These are phyloP conservation scores for Melipona bicolor DNA, from an alignment of 2,888 invertebrate species.

Conservation along the genomic window DNA sequence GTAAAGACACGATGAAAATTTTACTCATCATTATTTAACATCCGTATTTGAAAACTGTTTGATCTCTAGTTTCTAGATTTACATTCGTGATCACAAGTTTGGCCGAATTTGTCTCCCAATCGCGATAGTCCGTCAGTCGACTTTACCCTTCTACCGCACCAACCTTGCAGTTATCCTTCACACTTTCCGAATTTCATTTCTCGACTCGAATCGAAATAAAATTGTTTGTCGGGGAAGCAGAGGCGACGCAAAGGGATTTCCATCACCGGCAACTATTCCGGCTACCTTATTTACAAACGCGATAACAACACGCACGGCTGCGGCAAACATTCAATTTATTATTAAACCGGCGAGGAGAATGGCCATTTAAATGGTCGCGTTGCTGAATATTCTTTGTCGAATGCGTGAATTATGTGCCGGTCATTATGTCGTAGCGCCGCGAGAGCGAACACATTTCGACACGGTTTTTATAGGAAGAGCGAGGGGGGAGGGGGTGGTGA, in stretches of 20 bases:
- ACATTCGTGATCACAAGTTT: no score
- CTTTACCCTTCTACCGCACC: no score
- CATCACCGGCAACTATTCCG: no score
- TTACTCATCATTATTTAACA: no score
- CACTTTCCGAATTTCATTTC: background rate
- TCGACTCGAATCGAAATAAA: background rate
- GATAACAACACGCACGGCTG: background rate
- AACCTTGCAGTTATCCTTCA: background rate
- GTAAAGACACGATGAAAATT: no score
- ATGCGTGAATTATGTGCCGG: conserved; percentile 54
- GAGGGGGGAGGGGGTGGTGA: background rate
- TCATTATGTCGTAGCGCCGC: conserved; percentile 37
- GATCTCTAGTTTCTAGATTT: no score
- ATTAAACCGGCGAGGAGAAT: background rate
- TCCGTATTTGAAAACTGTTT: no score
- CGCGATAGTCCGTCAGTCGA: no score
- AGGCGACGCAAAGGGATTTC: background rate
- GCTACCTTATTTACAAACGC: conserved; percentile 7
- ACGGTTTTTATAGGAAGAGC: conserved; percentile 50
- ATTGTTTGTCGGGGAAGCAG: background rate
- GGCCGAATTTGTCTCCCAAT: no score
- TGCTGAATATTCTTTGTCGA: conserved; percentile 34
- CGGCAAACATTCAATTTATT: conserved; percentile 30
- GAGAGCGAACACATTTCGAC: conserved; percentile 52
- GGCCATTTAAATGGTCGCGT: conserved; percentile 14